Evolutionary conservation across 2,888 invertebrate genomes (phyloP), one percentile per base, ranked within the genome.

Genomic region (Latrodectus hesperus): DNA sequence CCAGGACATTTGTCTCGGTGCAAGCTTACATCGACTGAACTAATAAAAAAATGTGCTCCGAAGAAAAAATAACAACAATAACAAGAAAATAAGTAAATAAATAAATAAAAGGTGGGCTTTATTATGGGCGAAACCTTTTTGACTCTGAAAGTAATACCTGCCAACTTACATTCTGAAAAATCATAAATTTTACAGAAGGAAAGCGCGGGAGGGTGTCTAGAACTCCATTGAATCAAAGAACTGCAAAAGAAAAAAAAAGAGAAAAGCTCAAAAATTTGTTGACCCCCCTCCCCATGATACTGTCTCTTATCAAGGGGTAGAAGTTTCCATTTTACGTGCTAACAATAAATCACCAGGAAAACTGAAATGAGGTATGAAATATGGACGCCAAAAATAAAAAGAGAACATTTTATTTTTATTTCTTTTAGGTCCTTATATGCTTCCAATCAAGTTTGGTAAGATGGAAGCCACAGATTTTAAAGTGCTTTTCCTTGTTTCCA

Each of bases 331-430:
- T 84, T 84, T 77, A 84, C 77, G 77, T 65, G 71, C 76, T 77
- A 72, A 84, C 84, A 72, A 84, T 84, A 84, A 84, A 84, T 84
- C 84, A 84, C 77, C 67, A 22, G 12, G 67, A 72, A 77, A 84
- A 77, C 77, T 84, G 84, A 84, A 84, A 84, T 84, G 84, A 84
- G 84, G 76, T 84, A 77, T 84, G 84, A 84, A 84, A 84, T 84
- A 84, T 84, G 77, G 84, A 65, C 53, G 49, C 38, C 38, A 38
- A 38, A 38, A 38, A 38, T 38, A 38, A 38, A 38, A 52, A 65
- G 77, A 67, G 65, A 77, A 67, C 38, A 67, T 64, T 70, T 77
- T 84, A 77, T 77, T 84, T 84, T 77, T 77, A 84, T 77, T 84
- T 77, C 72, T 38, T 68, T 9, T 38, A 14, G 60, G 60, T n/a